phyloP scores from a whole-genome alignment of 2,113 vertebrate species.

The Gallinago undulata region DNA sequence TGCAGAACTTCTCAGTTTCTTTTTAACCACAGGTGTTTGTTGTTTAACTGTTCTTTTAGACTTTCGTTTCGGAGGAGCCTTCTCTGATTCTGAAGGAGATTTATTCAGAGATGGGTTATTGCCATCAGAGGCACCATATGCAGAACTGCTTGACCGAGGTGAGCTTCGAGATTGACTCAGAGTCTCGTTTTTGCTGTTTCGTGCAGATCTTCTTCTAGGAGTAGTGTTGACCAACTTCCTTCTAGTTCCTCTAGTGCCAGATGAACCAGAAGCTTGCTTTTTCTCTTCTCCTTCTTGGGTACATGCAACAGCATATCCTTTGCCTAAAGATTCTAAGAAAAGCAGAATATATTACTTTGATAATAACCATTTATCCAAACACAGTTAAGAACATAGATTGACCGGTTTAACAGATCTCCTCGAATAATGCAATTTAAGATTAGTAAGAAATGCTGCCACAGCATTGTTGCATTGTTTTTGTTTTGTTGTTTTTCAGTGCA shows the following conservation, averaged over 20 bases:
- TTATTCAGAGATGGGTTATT: slow-evolving; percentile 64
- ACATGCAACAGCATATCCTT: slow-evolving; percentile 82
- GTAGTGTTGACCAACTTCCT: slow-evolving; percentile 78
- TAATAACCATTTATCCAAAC: background rate
- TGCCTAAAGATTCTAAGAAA: slow-evolving; percentile 81
- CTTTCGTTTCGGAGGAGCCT: slow-evolving; percentile 79
- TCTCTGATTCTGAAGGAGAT: slow-evolving; percentile 64
- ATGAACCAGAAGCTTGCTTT: slow-evolving; percentile 81
- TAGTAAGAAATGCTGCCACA: background rate
- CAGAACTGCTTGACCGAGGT: slow-evolving; percentile 76
- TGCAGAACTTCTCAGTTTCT: slow-evolving; percentile 79
- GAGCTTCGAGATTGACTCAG: slow-evolving; percentile 74
- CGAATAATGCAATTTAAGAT: background rate
- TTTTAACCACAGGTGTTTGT: slow-evolving; percentile 73
- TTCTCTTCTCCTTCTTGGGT: slow-evolving; percentile 91
- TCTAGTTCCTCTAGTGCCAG: slow-evolving; percentile 83
- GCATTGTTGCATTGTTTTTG: too few relatives aligned
- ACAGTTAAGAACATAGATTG: background rate
- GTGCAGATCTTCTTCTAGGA: slow-evolving; percentile 83
- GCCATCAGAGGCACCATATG: slow-evolving; percentile 74
- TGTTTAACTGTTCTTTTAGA: slow-evolving; percentile 77
- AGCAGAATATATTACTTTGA: background rate
- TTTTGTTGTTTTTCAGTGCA: background rate
- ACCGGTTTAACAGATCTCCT: background rate
- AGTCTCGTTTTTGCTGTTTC: slow-evolving; percentile 80